Percentiles rank a stretch among this genome's conserved stretches.
phyloP scores from a whole-genome alignment of 2,888 invertebrate genomes.

The Amiota minor region DNA sequence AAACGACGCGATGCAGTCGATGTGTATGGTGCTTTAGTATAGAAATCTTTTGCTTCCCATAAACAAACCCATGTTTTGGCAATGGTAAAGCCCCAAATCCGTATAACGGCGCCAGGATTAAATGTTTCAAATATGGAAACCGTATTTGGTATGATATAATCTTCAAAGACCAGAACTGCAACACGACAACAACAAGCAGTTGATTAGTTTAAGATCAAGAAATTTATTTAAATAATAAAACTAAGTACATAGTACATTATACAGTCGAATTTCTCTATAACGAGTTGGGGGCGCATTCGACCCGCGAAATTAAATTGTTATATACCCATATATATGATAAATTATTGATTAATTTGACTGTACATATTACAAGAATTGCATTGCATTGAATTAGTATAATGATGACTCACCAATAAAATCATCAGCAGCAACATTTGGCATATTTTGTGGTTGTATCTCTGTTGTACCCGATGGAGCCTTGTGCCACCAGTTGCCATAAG shows the following conservation, averaged over 20 bases:
- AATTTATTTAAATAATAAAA: too few relatives aligned
- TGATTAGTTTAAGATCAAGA: too few relatives aligned
- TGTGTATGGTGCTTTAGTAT: conserved; percentile 40
- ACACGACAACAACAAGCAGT: neutral
- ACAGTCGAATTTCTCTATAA: too few relatives aligned
- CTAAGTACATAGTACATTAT: too few relatives aligned
- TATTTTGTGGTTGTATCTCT: conserved; percentile 84
- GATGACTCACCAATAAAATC: conserved; percentile 83
- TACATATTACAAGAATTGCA: too few relatives aligned
- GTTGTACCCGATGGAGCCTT: conserved; percentile 81
- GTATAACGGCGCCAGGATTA: conserved; percentile 87
- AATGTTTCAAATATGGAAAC: conserved; percentile 88
- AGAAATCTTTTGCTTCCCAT: conserved; percentile 79
- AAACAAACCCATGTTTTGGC: conserved; percentile 80
- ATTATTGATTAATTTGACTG: too few relatives aligned
- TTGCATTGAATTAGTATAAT: neutral
- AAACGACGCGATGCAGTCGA: conserved; percentile 82
- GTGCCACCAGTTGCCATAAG: conserved; percentile 90
- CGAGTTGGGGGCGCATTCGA: too few relatives aligned
- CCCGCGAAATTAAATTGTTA: too few relatives aligned
- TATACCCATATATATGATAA: too few relatives aligned
- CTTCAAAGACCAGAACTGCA: conserved; percentile 71
- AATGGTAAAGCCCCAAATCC: conserved; percentile 81
- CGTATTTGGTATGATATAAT: conserved; percentile 71
- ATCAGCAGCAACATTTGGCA: conserved; percentile 79